phyloP scores from a whole-genome alignment of 2,888 invertebrate genomes.

The Thera britannica region DNA sequence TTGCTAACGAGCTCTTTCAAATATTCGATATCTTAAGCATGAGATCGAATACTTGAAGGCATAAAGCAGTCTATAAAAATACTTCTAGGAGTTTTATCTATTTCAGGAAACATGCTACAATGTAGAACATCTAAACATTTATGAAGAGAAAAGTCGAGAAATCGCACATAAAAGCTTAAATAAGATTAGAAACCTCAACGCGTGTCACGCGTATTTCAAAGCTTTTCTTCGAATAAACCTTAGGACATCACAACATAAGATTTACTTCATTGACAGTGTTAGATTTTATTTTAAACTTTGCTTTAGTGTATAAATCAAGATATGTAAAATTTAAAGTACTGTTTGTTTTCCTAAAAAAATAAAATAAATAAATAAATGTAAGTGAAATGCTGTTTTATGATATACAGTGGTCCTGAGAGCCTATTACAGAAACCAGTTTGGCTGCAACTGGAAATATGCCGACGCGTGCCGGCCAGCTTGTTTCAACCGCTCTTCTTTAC shows the following conservation, averaged over 20 bases:
- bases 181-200: neutral
- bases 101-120: neutral
- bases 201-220: no score
- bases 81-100: neutral
- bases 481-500: slow-evolving; percentile 66
- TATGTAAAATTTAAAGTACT: no score
- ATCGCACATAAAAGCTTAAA: neutral
- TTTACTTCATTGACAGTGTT: neutral
- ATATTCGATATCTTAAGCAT: no score
- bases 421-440: slow-evolving; percentile 74
- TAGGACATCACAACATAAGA: no score
- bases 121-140: neutral
- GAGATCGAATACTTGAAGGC: no score
- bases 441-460: slow-evolving; percentile 74
- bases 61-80: neutral
- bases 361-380: neutral
- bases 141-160: neutral
- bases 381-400: slow-evolving; percentile 11
- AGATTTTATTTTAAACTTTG: neutral
- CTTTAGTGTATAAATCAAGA: neutral
- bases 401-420: slow-evolving; percentile 36
- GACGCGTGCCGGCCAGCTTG: slow-evolving; percentile 71
- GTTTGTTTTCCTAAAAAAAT: no score
- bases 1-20: no score
- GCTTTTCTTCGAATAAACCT: no score